These are phyloP conservation scores for Microctenopoma lineatum DNA, from an alignment of 2,797 vertebrate genomes.

Conservation along the genomic window DNA sequence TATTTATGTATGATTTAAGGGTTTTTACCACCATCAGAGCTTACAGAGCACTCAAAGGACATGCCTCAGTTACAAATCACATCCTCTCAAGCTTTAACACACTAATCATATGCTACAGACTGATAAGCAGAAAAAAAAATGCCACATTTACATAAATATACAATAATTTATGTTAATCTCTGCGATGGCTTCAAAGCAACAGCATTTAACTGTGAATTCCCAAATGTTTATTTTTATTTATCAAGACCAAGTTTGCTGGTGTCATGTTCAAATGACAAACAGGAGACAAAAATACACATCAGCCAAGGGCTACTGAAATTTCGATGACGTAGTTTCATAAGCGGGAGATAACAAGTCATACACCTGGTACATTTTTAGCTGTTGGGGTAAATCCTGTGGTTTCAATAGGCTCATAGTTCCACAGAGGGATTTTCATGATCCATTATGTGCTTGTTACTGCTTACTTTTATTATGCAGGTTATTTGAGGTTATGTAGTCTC, in stretches of 20 bases:
- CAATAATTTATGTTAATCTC: too few species aligned
- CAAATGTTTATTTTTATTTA: neutral
- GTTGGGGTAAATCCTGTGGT: slow-evolving; percentile 44
- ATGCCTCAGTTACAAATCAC: slow-evolving; percentile 40
- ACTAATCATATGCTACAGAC: neutral
- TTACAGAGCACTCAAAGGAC: slow-evolving; percentile 36
- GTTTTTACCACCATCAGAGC: slow-evolving; percentile 34
- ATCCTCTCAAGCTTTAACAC: slow-evolving; percentile 14
- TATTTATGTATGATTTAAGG: slow-evolving; percentile 23
- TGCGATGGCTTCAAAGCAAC: neutral
- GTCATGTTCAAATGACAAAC: slow-evolving; percentile 8
- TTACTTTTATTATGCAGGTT: slow-evolving; percentile 30
- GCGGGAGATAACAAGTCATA: slow-evolving; percentile 35
- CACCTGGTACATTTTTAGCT: slow-evolving; percentile 37
- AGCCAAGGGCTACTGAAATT: slow-evolving; percentile 25
- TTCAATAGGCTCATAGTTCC: slow-evolving; percentile 28
- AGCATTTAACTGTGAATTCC: neutral
- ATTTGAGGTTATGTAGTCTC: slow-evolving; percentile 39
- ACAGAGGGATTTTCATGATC: slow-evolving; percentile 36
- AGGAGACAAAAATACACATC: neutral
- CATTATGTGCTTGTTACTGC: slow-evolving; percentile 28
- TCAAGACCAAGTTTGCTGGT: neutral
- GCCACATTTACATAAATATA: neutral
- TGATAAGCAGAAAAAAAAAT: neutral
- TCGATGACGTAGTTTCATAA: slow-evolving; percentile 18